A percentile compares a stretch with the other conserved stretches of the same genome.
Evolutionary conservation across 2,888 invertebrate species (phyloP).

Genomic region (Cyclophora albipunctata): DNA sequence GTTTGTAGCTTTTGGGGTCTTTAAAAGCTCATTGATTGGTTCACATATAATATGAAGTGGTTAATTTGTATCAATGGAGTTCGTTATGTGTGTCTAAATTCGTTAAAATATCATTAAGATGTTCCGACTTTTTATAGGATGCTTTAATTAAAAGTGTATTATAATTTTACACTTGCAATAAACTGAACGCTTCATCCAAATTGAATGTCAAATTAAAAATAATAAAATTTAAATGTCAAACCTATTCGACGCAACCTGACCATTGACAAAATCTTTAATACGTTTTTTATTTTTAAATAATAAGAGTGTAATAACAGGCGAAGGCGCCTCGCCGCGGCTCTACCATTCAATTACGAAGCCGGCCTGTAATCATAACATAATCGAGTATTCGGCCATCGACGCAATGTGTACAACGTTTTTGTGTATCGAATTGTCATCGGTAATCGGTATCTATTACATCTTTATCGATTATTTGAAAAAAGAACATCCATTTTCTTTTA

Average conservation of each 20-base stretch:
- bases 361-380: slow-evolving; percentile 65
- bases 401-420: slow-evolving; percentile 22
- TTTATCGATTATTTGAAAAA: slow-evolving; percentile 26
- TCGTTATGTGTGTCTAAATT: slow-evolving; percentile 30
- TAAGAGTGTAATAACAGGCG: slow-evolving; percentile 43
- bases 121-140: no score
- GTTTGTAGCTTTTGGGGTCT: slow-evolving; percentile 47
- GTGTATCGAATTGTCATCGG: slow-evolving; percentile 21
- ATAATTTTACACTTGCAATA: no score
- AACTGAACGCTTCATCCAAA: no score
- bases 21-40: slow-evolving; percentile 57
- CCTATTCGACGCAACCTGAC: not conserved
- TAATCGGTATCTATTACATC: slow-evolving; percentile 23
- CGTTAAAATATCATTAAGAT: not conserved
- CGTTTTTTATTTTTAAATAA: slow-evolving; percentile 12
- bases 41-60: slow-evolving; percentile 55
- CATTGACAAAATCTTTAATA: slow-evolving; percentile 20
- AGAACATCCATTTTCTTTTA: no score
- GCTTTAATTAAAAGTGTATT: no score
- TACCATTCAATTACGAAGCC: slow-evolving; percentile 42
- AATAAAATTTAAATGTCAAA: no score
- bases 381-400: slow-evolving; percentile 43
- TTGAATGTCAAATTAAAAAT: no score
- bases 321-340: slow-evolving; percentile 22
- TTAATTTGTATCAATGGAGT: slow-evolving; percentile 49